A percentile compares a stretch with the other conserved stretches of the same genome.
phyloP scores from a whole-genome alignment of 2,113 vertebrate genomes.

The Pygoscelis adeliae region DNA sequence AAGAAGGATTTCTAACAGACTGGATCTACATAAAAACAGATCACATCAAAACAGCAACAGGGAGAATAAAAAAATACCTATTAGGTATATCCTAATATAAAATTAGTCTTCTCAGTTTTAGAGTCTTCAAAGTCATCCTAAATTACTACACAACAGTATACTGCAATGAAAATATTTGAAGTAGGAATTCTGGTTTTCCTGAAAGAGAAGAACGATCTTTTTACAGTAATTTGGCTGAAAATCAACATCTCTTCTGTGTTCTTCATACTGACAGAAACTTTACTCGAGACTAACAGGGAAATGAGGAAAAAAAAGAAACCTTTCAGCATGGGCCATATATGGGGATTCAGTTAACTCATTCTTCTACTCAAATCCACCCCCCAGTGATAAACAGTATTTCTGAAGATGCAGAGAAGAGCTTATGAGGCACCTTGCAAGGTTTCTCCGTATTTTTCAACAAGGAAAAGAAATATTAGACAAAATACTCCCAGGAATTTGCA shows the following conservation, averaged over 20 bases:
- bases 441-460: not conserved
- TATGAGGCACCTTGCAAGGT: not conserved
- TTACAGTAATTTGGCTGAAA: not conserved
- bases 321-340: not conserved
- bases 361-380: not conserved
- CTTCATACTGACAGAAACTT: not conserved
- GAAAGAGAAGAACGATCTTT: not conserved
- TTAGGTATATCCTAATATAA: not conserved
- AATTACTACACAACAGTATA: not conserved
- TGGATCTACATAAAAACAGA: not conserved
- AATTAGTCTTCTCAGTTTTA: not conserved
- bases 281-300: not conserved
- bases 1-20: not conserved
- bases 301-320: not conserved
- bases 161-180: not conserved
- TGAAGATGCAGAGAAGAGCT: not conserved
- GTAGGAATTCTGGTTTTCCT: not conserved
- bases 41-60: not conserved
- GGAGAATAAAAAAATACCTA: not conserved
- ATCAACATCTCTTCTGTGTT: not conserved
- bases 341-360: not conserved
- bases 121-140: not conserved
- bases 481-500: not conserved
- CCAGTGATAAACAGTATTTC: not conserved
- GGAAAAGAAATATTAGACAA: not conserved